These are phyloP conservation scores for Limenitis camilla DNA, from an alignment of 2,888 invertebrate species.

Conservation along the genomic window DNA sequence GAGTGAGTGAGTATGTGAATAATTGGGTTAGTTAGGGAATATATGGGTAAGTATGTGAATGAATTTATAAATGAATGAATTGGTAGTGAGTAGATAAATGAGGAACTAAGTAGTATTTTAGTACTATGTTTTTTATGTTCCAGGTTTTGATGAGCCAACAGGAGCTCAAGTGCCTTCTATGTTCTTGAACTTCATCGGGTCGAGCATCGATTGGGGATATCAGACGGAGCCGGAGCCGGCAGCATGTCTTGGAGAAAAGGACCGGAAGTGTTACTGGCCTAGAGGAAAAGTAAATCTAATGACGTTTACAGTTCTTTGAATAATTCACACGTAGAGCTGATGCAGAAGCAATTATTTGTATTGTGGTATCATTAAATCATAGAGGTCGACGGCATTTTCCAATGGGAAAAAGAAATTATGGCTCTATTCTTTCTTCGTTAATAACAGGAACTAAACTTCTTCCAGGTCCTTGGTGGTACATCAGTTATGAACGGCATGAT, in stretches of 20 bases:
- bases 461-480: slow-evolving; percentile 89
- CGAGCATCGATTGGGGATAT: slow-evolving; percentile 91
- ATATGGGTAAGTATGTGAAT: too few relatives aligned
- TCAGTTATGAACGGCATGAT: slow-evolving; percentile 97
- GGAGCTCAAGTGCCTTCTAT: slow-evolving; percentile 92
- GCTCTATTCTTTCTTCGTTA: too few relatives aligned
- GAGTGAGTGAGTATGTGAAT: too few relatives aligned
- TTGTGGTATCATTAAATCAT: too few relatives aligned
- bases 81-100: too few relatives aligned
- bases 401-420: too few relatives aligned
- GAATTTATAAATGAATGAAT: too few relatives aligned
- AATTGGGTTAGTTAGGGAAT: too few relatives aligned
- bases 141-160: slow-evolving; percentile 88
- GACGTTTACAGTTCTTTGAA: background rate
- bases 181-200: slow-evolving; percentile 90
- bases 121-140: background rate
- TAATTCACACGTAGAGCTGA: too few relatives aligned
- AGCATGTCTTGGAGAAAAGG: slow-evolving; percentile 83
- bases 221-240: slow-evolving; percentile 87
- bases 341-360: too few relatives aligned
- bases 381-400: too few relatives aligned
- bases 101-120: too few relatives aligned
- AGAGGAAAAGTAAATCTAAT: slow-evolving; percentile 80
- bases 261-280: slow-evolving; percentile 86
- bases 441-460: background rate